These are phyloP conservation scores for Amiota minor DNA, from an alignment of 2,888 invertebrate genomes.

Conservation along the genomic window DNA sequence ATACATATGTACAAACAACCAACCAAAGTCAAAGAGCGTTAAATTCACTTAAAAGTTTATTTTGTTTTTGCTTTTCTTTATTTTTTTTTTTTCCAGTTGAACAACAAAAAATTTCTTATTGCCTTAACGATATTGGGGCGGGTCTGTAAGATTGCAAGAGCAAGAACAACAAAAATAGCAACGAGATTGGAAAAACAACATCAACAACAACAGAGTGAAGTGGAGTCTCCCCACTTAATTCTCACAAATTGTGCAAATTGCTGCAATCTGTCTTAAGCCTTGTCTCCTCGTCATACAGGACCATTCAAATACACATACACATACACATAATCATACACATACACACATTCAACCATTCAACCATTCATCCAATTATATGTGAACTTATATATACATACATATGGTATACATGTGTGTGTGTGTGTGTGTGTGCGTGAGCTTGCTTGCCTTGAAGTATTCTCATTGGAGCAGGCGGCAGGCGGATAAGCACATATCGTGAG, in stretches of 20 bases:
- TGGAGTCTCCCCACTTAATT: slow-evolving; percentile 32
- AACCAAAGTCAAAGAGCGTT: slow-evolving; percentile 55
- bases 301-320: not conserved
- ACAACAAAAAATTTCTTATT: not conserved
- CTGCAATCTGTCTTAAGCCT: slow-evolving; percentile 20
- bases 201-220: slow-evolving; percentile 47
- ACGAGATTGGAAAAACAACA: slow-evolving; percentile 49
- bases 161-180: slow-evolving; percentile 26
- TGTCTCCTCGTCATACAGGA: slow-evolving; percentile 1
- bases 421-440: slow-evolving; percentile 1
- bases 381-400: not conserved
- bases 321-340: too few relatives aligned
- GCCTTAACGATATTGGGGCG: slow-evolving; percentile 28
- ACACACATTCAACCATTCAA: too few relatives aligned
- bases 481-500: not conserved
- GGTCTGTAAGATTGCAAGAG: slow-evolving; percentile 35
- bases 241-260: slow-evolving; percentile 29
- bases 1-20: slow-evolving; percentile 44
- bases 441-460: slow-evolving; percentile 13
- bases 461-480: slow-evolving; percentile 5
- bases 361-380: not conserved
- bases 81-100: too few relatives aligned
- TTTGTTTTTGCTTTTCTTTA: slow-evolving; percentile 5
- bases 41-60: slow-evolving; percentile 35
- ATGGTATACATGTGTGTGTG: slow-evolving; percentile 13